A percentile compares a stretch with the other conserved stretches of the same genome.
Conservation (phyloP, 2,113 vertebrate genomes). For the Xyliphius kryptos region DNA sequence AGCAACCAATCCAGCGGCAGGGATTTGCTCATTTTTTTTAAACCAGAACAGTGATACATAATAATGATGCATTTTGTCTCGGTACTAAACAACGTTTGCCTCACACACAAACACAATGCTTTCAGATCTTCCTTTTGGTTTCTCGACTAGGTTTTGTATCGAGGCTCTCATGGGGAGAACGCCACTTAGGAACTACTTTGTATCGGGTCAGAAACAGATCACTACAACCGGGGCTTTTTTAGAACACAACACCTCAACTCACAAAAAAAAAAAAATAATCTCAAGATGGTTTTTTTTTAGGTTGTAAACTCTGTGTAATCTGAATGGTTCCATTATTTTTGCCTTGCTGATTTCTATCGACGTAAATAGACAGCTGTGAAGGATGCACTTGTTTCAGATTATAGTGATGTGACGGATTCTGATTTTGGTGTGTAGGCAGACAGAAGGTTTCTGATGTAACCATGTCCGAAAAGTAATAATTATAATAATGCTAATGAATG, state of each 20-base stretch:
- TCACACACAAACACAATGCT: conserved; percentile 10
- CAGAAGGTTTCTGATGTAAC: too few relatives aligned
- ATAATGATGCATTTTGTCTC: conserved; percentile 17
- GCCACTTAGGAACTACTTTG: conserved; percentile 1
- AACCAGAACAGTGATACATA: conserved; percentile 16
- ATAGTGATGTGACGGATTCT: too few relatives aligned
- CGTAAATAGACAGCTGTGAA: too few relatives aligned
- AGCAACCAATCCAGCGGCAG: conserved; percentile 36
- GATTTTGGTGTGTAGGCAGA: too few relatives aligned
- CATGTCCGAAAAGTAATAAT: too few relatives aligned
- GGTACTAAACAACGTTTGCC: conserved; percentile 13
- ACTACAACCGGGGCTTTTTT: neutral
- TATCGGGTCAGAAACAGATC: conserved; percentile 13
- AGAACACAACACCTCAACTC: neutral
- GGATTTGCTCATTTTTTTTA: conserved; percentile 33
- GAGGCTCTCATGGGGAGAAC: conserved; percentile 15
- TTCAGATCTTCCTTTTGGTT: conserved; percentile 23
- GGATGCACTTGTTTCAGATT: too few relatives aligned
- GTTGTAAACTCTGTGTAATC: too few relatives aligned
- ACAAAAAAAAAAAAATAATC: neutral
- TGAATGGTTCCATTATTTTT: too few relatives aligned
- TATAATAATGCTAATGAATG: too few relatives aligned
- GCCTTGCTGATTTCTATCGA: too few relatives aligned
- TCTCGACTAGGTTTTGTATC: neutral
- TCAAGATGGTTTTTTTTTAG: too few relatives aligned